phyloP scores from a whole-genome alignment of 2,888 invertebrate species.

The Drymonia ruficornis region DNA sequence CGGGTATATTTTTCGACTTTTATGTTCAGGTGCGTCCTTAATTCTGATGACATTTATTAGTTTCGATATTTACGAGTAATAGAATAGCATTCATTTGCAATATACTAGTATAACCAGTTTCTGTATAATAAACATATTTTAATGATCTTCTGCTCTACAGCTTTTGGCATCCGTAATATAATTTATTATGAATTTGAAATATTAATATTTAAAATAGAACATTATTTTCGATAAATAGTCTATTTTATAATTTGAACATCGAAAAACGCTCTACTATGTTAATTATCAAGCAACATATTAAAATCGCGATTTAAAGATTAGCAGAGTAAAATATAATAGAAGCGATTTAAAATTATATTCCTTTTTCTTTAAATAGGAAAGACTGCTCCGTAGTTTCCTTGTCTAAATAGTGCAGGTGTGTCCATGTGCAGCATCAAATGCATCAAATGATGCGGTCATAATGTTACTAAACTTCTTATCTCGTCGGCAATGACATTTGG shows the following conservation, averaged over 20 bases:
- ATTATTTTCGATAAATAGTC: too few relatives aligned
- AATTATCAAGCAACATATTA: too few relatives aligned
- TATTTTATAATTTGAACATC: too few relatives aligned
- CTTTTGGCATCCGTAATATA: background rate
- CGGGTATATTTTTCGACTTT: background rate
- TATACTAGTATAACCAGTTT: background rate
- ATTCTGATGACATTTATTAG: background rate
- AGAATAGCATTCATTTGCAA: background rate
- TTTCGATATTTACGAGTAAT: background rate
- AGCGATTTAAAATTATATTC: too few relatives aligned
- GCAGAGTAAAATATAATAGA: too few relatives aligned
- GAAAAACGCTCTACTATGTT: too few relatives aligned
- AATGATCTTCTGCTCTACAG: background rate
- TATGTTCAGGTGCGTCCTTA: background rate
- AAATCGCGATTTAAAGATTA: too few relatives aligned
- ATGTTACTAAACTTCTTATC: conserved; percentile 2
- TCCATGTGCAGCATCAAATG: background rate
- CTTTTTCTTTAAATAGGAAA: too few relatives aligned
- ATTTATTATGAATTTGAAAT: background rate
- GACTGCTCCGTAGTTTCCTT: background rate
- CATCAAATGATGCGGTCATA: background rate
- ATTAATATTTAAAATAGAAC: too few relatives aligned
- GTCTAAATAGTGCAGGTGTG: background rate
- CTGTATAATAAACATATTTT: background rate
- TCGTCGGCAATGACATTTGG: conserved; percentile 5